Base-by-base conservation (phyloP, 2,113 vertebrate genomes). In the Leptocoma aspasia region DNA sequence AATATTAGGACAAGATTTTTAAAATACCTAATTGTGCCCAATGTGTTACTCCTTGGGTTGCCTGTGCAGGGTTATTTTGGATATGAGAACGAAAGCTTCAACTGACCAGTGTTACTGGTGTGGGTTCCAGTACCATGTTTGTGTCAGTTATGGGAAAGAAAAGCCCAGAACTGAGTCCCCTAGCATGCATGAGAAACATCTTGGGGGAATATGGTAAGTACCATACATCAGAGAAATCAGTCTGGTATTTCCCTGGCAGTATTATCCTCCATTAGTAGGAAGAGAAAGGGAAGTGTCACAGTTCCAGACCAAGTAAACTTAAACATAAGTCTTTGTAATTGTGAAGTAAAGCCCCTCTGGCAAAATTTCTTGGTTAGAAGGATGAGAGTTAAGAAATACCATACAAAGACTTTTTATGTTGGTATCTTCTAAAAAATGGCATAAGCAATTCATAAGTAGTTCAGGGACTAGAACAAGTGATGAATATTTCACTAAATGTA, bases 401-500 rank as follows among this genome's bases (percentile, higher is more conserved):
- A 92, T 61, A 86, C 68, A 22, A 14, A 9, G 82, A 86, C 56
- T 22, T 63, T 80, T 92, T 50, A 24, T 81, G 35, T 82, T 82
- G 72, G 33, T 49, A 24, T 68, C 47, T 93, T 84, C 76, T 86
- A 50, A 82, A 60, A 94, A 89, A 22, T 2, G 1, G 66, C 37
- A 65, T 85, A 85, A 95, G 70, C 41, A 86, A 77, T 91, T 87
- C 78, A 77, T 61, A 68, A 82, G 70, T 89, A 61, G 87, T 79
- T 92, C 70, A 87, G 73, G 44, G 86, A 69, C 61, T 73, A 61
- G 81, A 95, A 68, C 50, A 94, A 96, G 66, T 69, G 75, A 94
- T 95, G 84, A 92, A 92, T 95, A 95, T 91, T 95, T 94, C 71
- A 92, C n/a, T 80, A 94, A 89, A 91, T 63, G 39, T 90, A 31